These are phyloP conservation scores for Knipowitschia caucasica DNA, from an alignment of 2,797 vertebrate genomes.

Conservation along the genomic window DNA sequence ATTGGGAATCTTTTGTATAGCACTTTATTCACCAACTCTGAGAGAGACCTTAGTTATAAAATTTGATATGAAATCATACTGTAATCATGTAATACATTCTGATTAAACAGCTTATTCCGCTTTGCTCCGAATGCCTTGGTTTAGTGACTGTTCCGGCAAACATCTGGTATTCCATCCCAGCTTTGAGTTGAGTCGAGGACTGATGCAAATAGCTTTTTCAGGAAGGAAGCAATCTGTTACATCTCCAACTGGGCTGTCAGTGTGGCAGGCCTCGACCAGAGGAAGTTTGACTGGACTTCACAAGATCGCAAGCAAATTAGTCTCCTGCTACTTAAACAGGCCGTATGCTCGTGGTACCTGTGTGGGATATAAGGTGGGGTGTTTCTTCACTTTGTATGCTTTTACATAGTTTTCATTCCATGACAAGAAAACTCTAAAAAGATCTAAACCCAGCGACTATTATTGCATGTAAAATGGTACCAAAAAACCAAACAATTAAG, in stretches of 20 bases:
- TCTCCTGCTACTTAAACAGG: background rate
- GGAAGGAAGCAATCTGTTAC: slow-evolving; percentile 9
- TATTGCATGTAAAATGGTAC: too few relatives aligned
- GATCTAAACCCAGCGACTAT: too few relatives aligned
- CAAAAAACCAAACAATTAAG: too few relatives aligned
- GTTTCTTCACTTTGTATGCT: background rate
- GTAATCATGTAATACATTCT: background rate
- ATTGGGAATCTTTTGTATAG: too few relatives aligned
- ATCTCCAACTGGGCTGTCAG: slow-evolving; percentile 13
- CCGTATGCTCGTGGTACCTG: background rate
- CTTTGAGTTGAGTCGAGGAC: slow-evolving; percentile 13
- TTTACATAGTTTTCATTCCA: too few relatives aligned
- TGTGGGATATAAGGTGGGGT: background rate
- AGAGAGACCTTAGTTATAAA: too few relatives aligned
- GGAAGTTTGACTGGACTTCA: slow-evolving; percentile 2
- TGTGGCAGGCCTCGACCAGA: slow-evolving; percentile 7
- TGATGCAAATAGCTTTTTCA: slow-evolving; percentile 16
- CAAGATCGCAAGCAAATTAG: background rate
- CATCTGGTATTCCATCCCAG: slow-evolving; percentile 3
- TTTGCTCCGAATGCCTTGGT: background rate
- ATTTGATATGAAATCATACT: too few relatives aligned
- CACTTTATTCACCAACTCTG: too few relatives aligned
- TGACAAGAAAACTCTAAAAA: too few relatives aligned
- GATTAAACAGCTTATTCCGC: background rate
- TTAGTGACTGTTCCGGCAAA: background rate